Conservation (phyloP, 2,113 vertebrate species). For the Enhydra lutris region DNA sequence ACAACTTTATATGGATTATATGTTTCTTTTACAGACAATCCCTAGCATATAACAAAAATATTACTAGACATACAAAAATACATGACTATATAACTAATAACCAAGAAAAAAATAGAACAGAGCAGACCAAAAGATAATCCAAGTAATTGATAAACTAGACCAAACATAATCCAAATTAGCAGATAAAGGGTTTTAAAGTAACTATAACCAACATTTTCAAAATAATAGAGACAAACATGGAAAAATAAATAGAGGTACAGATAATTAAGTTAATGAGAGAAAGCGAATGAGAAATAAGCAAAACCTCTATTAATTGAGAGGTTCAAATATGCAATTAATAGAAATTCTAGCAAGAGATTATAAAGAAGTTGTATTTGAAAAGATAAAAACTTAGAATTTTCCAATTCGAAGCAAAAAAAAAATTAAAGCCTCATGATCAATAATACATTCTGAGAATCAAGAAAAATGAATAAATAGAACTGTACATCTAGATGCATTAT, state of each 20-base stretch:
- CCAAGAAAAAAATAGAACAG: background rate
- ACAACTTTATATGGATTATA: background rate
- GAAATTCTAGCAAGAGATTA: background rate
- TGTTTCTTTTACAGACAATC: background rate
- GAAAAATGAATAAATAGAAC: background rate
- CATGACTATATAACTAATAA: background rate
- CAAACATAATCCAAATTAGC: background rate
- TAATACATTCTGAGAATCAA: background rate
- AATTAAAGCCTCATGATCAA: background rate
- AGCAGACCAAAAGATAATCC: background rate
- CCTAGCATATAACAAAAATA: background rate
- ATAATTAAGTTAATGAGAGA: background rate
- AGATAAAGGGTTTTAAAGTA: background rate
- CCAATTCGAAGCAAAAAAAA: background rate
- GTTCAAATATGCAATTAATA: background rate
- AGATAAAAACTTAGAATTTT: background rate
- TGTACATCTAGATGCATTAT: background rate
- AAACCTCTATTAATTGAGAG: background rate
- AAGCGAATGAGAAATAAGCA: background rate
- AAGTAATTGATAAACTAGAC: background rate
- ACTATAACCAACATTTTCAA: background rate
- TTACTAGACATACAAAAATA: background rate
- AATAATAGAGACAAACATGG: background rate
- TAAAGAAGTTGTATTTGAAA: background rate
- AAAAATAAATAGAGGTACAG: background rate